These are phyloP conservation scores for Saccopteryx bilineata DNA, from an alignment of 2,113 vertebrate genomes.

Conservation along the genomic window DNA sequence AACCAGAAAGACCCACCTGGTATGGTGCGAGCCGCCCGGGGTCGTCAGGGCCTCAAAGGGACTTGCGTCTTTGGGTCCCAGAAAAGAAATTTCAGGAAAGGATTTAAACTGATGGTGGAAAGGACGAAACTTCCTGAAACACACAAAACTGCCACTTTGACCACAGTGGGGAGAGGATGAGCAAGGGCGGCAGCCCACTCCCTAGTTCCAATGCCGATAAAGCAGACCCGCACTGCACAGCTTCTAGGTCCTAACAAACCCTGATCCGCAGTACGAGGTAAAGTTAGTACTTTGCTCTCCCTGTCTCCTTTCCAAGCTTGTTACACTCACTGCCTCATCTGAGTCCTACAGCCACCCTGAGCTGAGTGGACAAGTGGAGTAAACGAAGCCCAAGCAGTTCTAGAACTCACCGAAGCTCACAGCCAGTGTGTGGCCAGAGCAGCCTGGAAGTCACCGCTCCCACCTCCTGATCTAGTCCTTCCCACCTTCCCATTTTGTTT, in stretches of 20 bases:
- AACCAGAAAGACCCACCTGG: conserved; percentile 82
- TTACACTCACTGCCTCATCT: background rate
- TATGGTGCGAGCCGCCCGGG: conserved; percentile 52
- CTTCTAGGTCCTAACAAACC: background rate
- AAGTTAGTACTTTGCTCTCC: background rate
- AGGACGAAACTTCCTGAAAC: conserved; percentile 91
- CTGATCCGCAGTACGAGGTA: background rate
- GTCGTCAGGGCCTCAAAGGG: conserved; percentile 89
- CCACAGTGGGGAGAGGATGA: background rate
- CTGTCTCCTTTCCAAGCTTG: background rate
- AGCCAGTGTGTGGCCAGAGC: background rate
- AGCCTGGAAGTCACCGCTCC: background rate
- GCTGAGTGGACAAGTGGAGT: background rate
- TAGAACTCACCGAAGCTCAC: background rate
- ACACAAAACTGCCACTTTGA: conserved; percentile 66
- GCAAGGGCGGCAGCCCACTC: too few species aligned
- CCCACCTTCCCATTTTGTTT: background rate
- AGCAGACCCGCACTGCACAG: background rate
- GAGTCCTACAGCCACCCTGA: background rate
- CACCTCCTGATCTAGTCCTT: background rate
- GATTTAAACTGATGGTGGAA: conserved; percentile 90
- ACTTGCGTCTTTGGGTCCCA: conserved; percentile 87
- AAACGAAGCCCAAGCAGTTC: background rate
- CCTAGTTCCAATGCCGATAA: background rate
- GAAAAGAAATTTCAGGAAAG: conserved; percentile 91